Conservation (phyloP, 2,888 invertebrate species). For the Himalopsyche japonica region DNA sequence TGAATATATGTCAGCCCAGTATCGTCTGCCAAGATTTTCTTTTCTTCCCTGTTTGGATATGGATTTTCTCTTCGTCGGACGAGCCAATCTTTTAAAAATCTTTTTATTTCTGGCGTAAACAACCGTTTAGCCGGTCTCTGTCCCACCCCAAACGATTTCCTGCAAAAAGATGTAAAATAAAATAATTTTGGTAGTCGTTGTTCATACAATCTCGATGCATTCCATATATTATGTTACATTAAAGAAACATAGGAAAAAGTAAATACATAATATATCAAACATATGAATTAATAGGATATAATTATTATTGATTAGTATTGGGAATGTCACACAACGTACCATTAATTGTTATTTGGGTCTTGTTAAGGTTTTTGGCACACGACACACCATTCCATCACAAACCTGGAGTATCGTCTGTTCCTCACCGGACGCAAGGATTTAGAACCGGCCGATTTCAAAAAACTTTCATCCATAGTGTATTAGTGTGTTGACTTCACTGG, state of each 20-base stretch:
- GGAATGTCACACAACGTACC: conserved; percentile 12
- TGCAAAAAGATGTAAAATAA: conserved; percentile 45
- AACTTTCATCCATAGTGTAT: conserved; percentile 47
- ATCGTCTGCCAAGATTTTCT: conserved; percentile 71
- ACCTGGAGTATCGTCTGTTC: conserved; percentile 74
- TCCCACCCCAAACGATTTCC: conserved; percentile 62
- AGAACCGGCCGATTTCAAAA: conserved; percentile 53
- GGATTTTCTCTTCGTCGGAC: conserved; percentile 76
- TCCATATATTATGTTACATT: too few species aligned
- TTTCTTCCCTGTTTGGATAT: conserved; percentile 77
- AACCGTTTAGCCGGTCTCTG: conserved; percentile 71
- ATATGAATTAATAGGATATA: background rate
- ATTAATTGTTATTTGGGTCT: conserved; percentile 2
- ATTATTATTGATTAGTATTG: background rate
- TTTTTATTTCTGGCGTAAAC: conserved; percentile 79
- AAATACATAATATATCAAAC: background rate
- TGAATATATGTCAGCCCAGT: conserved; percentile 79
- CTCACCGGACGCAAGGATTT: conserved; percentile 67
- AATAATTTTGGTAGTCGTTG: background rate
- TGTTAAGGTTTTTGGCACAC: conserved; percentile 14
- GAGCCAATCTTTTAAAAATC: conserved; percentile 77
- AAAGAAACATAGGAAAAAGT: background rate
- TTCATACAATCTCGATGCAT: too few species aligned
- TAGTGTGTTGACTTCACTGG: conserved; percentile 25
- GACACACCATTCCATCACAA: conserved; percentile 45